Base-by-base conservation (phyloP, 2,888 invertebrate genomes). In the Microplitis deprimator region DNA sequence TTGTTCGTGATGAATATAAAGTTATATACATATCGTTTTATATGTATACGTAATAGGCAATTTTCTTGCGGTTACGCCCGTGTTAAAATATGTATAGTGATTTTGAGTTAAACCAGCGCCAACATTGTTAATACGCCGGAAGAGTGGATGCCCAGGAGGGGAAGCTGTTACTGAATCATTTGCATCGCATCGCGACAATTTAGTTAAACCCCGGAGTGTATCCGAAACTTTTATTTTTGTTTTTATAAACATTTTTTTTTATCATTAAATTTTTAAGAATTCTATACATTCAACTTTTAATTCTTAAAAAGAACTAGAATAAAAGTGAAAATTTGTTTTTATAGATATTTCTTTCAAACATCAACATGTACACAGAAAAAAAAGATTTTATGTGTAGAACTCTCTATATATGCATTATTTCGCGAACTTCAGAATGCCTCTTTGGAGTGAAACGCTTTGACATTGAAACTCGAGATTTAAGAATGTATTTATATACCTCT, bases 31-130 rank as follows among this genome's bases (percentile, higher is more conserved):
- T 50, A 50, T 50, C 50, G 50, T 50, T 50, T 50, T 50, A 50
- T 86, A 85, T 88, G 89, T 89, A 89, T 88, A 87, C 85, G 87
- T 87, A 87, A 86, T 86, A 86, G 84, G 85, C 89, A 89, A 89
- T 89, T 89, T 89, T 89, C 89, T 89, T 88, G 87, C 85, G 88
- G 87, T 88, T 89, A 86, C 83, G 86, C 83, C 82, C 83, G 85
- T 87, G 89, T 89, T 89, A 88, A 89, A 89, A 89, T 89, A 89
- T 89, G 89, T 89, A 89, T 89, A 85, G 89, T 87, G 88, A 74
- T 77, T 79, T 87, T 84, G 87, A 88, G 88, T 89, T 88, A 89
- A 89, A 85, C 87, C 84, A 84, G 83, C 86, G 81, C 78, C 79
- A 80, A 81, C 77, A 77, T 78, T 82, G 80, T 81, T 79, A 78